Evolutionary conservation across 2,797 vertebrate genomes (phyloP).

Genomic region (Melanogrammus aeglefinus): DNA sequence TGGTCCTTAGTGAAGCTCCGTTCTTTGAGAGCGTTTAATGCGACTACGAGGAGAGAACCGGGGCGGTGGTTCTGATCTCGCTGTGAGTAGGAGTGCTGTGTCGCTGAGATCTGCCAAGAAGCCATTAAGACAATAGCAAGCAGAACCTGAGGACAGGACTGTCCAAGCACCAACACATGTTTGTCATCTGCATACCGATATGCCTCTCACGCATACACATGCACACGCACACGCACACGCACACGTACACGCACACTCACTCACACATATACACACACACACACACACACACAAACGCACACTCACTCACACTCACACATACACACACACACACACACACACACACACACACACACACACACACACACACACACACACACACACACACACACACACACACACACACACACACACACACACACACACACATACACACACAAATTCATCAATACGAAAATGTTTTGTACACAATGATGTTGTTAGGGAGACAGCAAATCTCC

Average conservation of each 20-base stretch:
- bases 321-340: neutral
- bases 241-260: neutral
- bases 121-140: neutral
- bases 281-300: neutral
- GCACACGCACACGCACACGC: neutral
- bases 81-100: neutral
- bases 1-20: neutral
- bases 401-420: constrained; percentile 20
- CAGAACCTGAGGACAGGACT: neutral
- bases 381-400: constrained; percentile 22
- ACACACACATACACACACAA: neutral
- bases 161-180: neutral
- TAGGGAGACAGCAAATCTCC: neutral
- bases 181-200: neutral
- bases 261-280: neutral
- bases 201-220: neutral
- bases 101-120: neutral
- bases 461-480: neutral
- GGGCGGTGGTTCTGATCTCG: neutral
- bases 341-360: neutral
- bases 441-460: neutral
- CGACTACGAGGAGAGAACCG: neutral
- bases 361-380: constrained; percentile 38
- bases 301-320: neutral
- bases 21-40: neutral